These are phyloP conservation scores for Mus musculus DNA, from an alignment of 2,113 vertebrate species.

Conservation along the genomic window GRCm39 chr12:92043001-92043500, in stretches of 20 bases:
- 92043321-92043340: neutral
- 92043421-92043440: neutral
- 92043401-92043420: neutral
- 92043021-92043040: neutral
- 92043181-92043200: neutral
- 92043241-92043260: neutral
- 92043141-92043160: neutral
- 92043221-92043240: neutral
- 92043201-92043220: neutral
- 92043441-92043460: neutral
- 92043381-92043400: neutral
- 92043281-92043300: neutral
- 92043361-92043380: neutral
- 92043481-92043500: neutral
- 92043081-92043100: constrained; percentile 35
- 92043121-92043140: constrained; percentile 10
- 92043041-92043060: constrained; percentile 30
- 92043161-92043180: neutral
- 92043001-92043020: neutral
- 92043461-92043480: neutral
- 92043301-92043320: neutral
- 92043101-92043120: constrained; percentile 59
- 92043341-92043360: neutral
- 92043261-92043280: neutral
- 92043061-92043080: constrained; percentile 51